These are phyloP conservation scores for Siphonodentalium dalli DNA, from an alignment of 2,888 invertebrate species.

Conservation along the genomic window DNA sequence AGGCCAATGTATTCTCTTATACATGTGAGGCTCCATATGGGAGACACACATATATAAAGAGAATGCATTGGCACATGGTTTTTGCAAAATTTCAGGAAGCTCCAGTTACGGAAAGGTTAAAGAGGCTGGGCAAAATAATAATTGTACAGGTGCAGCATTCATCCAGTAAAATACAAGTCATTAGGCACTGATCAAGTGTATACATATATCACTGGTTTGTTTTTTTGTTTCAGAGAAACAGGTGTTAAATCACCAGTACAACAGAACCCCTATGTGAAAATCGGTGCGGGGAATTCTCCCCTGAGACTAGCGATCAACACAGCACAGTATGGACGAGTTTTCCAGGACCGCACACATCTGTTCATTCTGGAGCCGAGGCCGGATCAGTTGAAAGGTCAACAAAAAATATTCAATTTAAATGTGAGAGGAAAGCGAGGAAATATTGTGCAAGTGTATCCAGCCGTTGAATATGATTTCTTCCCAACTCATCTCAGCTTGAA, in stretches of 20 bases:
- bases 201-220: background rate
- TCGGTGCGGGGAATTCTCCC: constrained; percentile 46
- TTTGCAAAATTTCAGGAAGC: too few species aligned
- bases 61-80: too few species aligned
- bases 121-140: too few species aligned
- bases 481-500: constrained; percentile 46
- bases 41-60: too few species aligned
- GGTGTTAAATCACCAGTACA: constrained; percentile 50
- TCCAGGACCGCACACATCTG: constrained; percentile 62
- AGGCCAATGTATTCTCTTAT: too few species aligned
- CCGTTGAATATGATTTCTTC: constrained; percentile 62
- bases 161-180: too few species aligned
- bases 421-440: constrained; percentile 61
- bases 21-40: too few species aligned
- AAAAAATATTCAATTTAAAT: constrained; percentile 54
- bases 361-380: constrained; percentile 55
- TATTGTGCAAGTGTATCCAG: constrained; percentile 62
- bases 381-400: constrained; percentile 23
- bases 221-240: constrained; percentile 3
- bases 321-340: constrained; percentile 60
- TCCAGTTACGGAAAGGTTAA: too few species aligned
- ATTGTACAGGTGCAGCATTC: too few species aligned
- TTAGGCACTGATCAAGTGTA: background rate
- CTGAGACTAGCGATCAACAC: constrained; percentile 62
- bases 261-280: constrained; percentile 57